Evolutionary conservation across 2,888 invertebrate genomes (phyloP), one percentile per base, ranked within the genome.

Genomic region (Gastracanthus pulcherrimus): DNA sequence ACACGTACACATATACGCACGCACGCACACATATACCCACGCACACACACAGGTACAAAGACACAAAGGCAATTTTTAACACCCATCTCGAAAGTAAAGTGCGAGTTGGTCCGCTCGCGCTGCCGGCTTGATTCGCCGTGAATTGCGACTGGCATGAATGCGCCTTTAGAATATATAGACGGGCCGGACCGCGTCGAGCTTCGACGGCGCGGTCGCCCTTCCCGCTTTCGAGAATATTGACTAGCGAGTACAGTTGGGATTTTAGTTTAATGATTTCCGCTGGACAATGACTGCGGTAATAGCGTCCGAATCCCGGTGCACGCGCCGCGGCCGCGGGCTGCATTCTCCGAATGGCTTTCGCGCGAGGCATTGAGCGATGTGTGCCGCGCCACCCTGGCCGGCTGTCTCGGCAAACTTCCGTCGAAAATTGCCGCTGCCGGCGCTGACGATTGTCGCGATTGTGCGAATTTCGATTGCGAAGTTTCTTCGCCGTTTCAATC

Each of bases 191-290:
- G 38, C 6, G 34, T n/a, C n/a, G n/a, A 19, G 62, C 62, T 62
- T 34, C 34, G 48, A n/a, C 60, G 29, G 9, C 16, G 23, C 26
- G 26, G n/a, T n/a, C n/a, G n/a, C n/a, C n/a, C n/a, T n/a, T n/a
- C 2, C 29, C 19, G 29, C 83, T 67, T 80, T 76, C 79, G 84
- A 86, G 85, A 71, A 75, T 82, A 82, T 78, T 70, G 75, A 70
- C 84, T 80, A 29, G n/a, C n/a, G n/a, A n/a, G 62, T 81, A 85
- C 84, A 88, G 88, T 88, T 88, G 86, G n/a, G 88, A 89, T 89
- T 90, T 90, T 89, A 89, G 90, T 90, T 89, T 89, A 89, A 90
- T 90, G 89, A 90, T 90, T 90, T 90, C 88, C 89, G 86, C 77
- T 74, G 87, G 87, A 90, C 90, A 89, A 90, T 89, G 86, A 86